phyloP scores from a whole-genome alignment of 2,113 vertebrate genomes.

The Hylia prasina region DNA sequence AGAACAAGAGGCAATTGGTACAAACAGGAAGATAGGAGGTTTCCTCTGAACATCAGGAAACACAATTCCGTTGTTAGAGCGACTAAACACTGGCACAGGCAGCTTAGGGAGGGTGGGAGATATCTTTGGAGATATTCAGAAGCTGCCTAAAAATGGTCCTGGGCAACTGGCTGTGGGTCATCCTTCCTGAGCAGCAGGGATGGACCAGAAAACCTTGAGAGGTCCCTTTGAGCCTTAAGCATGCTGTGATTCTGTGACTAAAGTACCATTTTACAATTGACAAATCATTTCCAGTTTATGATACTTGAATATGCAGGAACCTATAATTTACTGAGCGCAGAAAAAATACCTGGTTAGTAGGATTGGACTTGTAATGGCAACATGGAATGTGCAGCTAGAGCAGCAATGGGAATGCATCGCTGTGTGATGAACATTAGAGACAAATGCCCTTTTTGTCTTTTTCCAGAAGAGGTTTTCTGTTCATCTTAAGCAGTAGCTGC shows the following conservation, averaged over 20 bases:
- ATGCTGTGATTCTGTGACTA: neutral
- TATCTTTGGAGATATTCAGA: neutral
- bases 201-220: neutral
- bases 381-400: neutral
- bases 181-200: neutral
- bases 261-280: neutral
- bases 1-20: neutral
- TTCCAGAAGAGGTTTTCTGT: neutral
- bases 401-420: rapidly evolving
- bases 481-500: neutral
- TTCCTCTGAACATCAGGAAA: neutral
- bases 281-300: neutral
- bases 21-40: neutral
- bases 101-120: neutral
- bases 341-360: neutral
- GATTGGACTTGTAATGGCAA: neutral
- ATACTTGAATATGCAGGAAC: neutral
- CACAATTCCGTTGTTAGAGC: neutral
- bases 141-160: neutral
- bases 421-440: neutral
- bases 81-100: neutral
- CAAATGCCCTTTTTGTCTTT: neutral
- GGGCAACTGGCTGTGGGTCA: neutral
- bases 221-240: neutral
- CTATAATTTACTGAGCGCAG: neutral